Evolutionary conservation across 2,113 vertebrate species (phyloP).

Genomic region (Coptodon bakossiorum): DNA sequence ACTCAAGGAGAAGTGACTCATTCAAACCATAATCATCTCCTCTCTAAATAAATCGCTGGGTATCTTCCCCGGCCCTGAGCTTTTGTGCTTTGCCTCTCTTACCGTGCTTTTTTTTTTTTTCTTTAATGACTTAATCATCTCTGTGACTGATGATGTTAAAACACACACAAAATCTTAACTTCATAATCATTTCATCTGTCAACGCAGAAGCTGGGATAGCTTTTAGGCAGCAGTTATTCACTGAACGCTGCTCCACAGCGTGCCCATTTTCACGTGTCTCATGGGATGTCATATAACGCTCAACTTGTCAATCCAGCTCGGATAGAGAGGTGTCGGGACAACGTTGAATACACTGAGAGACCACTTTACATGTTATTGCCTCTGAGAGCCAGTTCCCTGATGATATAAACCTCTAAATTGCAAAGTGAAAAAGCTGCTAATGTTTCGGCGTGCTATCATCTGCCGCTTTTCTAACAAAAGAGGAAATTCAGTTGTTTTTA

Average conservation of each 20-base stretch:
- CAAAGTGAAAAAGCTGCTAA: constrained; percentile 38
- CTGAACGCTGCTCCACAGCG: background rate
- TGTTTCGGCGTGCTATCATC: constrained; percentile 19
- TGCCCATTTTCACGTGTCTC: constrained; percentile 19
- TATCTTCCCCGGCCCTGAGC: background rate
- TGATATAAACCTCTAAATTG: constrained; percentile 35
- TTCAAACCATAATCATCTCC: background rate
- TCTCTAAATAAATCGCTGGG: background rate
- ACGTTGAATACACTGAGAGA: constrained; percentile 17
- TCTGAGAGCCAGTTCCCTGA: constrained; percentile 20
- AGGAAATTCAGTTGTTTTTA: constrained; percentile 9
- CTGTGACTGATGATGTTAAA: constrained; percentile 8
- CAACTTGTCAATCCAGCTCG: background rate
- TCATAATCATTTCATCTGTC: constrained; percentile 27
- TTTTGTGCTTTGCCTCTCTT: background rate
- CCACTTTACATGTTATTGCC: constrained; percentile 41
- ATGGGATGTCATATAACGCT: constrained; percentile 13
- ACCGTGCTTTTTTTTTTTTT: background rate
- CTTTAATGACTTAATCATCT: constrained; percentile 4
- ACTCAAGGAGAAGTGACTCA: background rate
- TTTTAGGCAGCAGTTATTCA: constrained; percentile 4
- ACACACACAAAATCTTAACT: constrained; percentile 17
- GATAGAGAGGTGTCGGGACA: background rate
- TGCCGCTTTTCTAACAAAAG: constrained; percentile 13
- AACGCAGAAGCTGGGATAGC: background rate